Evolutionary conservation across 2,888 invertebrate species (phyloP).

Genomic region (Drosophila yooni): DNA sequence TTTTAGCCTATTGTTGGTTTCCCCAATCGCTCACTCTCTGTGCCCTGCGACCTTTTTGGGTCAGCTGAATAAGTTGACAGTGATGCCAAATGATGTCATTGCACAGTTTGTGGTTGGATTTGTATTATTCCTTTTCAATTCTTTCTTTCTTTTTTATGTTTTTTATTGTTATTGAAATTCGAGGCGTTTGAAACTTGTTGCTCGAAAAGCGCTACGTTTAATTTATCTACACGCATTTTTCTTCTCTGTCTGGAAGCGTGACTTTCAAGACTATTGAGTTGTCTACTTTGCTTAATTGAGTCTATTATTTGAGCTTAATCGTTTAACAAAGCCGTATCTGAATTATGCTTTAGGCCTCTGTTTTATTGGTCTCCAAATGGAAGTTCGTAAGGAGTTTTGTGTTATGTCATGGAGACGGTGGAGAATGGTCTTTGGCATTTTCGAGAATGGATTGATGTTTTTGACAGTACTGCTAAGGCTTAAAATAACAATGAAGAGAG

Average conservation of each 20-base stretch:
- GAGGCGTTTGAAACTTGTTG: constrained; percentile 66
- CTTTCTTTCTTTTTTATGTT: constrained; percentile 21
- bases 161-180: constrained; percentile 39
- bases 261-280: constrained; percentile 69
- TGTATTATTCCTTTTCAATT: constrained; percentile 44
- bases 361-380: constrained; percentile 29
- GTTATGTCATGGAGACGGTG: constrained; percentile 39
- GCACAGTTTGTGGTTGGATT: constrained; percentile 55
- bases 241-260: constrained; percentile 30
- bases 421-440: background rate
- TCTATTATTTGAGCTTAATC: constrained; percentile 76
- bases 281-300: constrained; percentile 77
- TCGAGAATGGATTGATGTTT: constrained; percentile 13
- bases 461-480: background rate
- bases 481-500: background rate
- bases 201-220: constrained; percentile 49
- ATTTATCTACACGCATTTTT: constrained; percentile 64
- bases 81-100: constrained; percentile 79
- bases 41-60: constrained; percentile 57
- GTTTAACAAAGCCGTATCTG: constrained; percentile 59
- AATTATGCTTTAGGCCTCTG: constrained; percentile 19
- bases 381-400: constrained; percentile 18
- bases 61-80: constrained; percentile 64
- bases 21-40: constrained; percentile 3
- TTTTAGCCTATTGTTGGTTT: constrained; percentile 52